These are phyloP conservation scores for Drosophila nigrodunni DNA, from an alignment of 1,140 invertebrate genomes.

Conservation along the genomic window DNA sequence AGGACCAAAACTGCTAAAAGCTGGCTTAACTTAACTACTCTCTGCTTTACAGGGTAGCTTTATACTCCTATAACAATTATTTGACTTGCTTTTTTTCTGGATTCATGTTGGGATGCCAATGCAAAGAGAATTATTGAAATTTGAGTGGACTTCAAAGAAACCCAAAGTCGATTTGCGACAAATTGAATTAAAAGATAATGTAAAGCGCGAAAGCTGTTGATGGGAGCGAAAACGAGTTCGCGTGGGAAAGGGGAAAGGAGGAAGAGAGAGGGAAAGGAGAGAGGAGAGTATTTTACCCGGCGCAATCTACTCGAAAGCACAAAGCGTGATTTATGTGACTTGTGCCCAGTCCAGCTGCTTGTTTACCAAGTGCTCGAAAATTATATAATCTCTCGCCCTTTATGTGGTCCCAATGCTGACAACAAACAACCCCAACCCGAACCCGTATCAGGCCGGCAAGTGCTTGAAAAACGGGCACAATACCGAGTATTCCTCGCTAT, in stretches of 20 bases:
- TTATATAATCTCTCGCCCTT: constrained; percentile 71
- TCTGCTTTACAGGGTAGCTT: constrained; percentile 3
- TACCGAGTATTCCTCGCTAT: constrained; percentile 32
- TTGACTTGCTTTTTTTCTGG: constrained; percentile 33
- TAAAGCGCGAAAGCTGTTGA: constrained; percentile 40
- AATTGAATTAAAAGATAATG: constrained; percentile 81
- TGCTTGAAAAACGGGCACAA: constrained; percentile 40
- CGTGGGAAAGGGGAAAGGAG: not conserved
- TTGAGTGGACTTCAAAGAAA: constrained; percentile 75
- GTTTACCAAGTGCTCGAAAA: constrained; percentile 76
- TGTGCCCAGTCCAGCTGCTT: constrained; percentile 51
- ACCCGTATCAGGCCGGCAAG: constrained; percentile 23
- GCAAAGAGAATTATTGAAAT: constrained; percentile 77
- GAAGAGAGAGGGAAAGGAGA: not conserved
- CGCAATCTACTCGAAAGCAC: constrained; percentile 33
- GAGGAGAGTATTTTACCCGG: not conserved
- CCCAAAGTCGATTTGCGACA: constrained; percentile 54
- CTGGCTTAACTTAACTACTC: not conserved
- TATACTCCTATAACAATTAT: not conserved
- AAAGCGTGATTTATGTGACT: constrained; percentile 81
- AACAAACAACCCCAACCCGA: constrained; percentile 30
- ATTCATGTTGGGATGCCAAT: constrained; percentile 71
- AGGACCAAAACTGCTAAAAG: too few species aligned
- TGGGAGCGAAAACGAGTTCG: not conserved
- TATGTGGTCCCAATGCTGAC: constrained; percentile 7